Base-by-base conservation (phyloP, 1,140 invertebrate species). In the Drosophila cardini region DNA sequence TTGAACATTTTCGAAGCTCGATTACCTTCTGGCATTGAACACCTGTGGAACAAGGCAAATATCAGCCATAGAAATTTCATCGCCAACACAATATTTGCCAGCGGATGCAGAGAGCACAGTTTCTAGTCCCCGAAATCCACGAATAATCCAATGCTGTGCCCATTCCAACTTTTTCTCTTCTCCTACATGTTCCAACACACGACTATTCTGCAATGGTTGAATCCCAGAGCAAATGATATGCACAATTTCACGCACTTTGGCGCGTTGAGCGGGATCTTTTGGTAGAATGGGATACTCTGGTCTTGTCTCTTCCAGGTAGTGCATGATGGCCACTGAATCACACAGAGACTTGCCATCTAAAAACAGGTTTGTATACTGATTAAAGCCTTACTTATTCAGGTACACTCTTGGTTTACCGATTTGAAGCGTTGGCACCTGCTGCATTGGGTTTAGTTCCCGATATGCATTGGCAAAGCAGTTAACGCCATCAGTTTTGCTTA, bases 41-140 rank as follows among this genome's bases (percentile, higher is more conserved):
- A 98, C 96, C 93, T 99, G 98, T 40, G 98, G 98, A 30, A 99
- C 96, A 10, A 99, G 93, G 90, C 97, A 99, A 77, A 98, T 96
- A 93, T 99, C 98, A 30, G 98, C 98, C 83, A 99, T 93, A 0
- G 97, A 97, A 15, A 99, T 95, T 70, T 96, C 94, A 93, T 99
- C 96, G 2, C 98, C 98, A 4, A 99, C 96, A 92, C 97, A 98
- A 91, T 98, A 99, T 92, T 98, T 97, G 7, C 98, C 98, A 56
- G 97, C 95, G 58, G 95, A 96, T 4, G 95, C 93, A 4, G 95
- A 94, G 7, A 99, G 91, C 7, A 98, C 92, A 87, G 96, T 96
- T 93, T 99, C 98, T 1, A 99, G 94, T 30, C 96, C 97, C 93
- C 93, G 93, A 91, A 99, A 97, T 34, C 98, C 97, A 68, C 95